Base-by-base conservation (phyloP, 2,113 vertebrate genomes). In the Mobula birostris region DNA sequence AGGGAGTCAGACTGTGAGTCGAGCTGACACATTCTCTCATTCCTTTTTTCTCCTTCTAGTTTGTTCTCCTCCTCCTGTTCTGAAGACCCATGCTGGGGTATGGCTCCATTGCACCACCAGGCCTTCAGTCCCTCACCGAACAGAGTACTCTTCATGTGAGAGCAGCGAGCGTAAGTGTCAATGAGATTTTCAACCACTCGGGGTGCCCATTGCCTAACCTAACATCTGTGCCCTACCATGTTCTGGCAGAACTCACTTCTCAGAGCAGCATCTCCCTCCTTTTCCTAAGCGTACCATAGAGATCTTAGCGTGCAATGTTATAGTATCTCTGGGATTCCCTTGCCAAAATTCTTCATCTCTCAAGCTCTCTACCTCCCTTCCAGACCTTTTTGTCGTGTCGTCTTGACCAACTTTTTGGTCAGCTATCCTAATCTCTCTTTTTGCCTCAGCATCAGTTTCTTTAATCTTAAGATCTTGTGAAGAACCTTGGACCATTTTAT, bases 41-140 rank as follows among this genome's bases (percentile, higher is more conserved):
- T 90, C 61, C 85, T 90, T 90, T 74, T 90, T 58, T 87, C 83
- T 87, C 66, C 85, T 32, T 90, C 85, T 32, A 90, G 61, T 90
- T 90, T 90, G 61, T 36, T 90, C 85, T 66, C 61, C 85, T 90
- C 61, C 61, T 90, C 61, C 85, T 90, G 61, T 90, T 32, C 85
- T 90, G 61, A 90, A 68, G 58, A 32, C 14, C n/a, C 85, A 32
- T 90, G 85, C 85, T 66, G 85, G 85, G 85, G 61, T 90, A 66
- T 32, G 85, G 85, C 63, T 90, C 61, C 85, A 90, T 66, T 90
- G 61, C 61, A 68, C 61, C 61, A 7, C 85, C 85, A 90, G 61
- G 85, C 85, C 85, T 90, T 63, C 29, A 66, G 85, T 32, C 85
- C 85, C 85, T 66, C 85, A 90, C 29, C 61, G 61, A 90, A 66